Evolutionary conservation across 2,888 invertebrate species (phyloP), one percentile per base, ranked within the genome.

Genomic region (Acleris sparsana): DNA sequence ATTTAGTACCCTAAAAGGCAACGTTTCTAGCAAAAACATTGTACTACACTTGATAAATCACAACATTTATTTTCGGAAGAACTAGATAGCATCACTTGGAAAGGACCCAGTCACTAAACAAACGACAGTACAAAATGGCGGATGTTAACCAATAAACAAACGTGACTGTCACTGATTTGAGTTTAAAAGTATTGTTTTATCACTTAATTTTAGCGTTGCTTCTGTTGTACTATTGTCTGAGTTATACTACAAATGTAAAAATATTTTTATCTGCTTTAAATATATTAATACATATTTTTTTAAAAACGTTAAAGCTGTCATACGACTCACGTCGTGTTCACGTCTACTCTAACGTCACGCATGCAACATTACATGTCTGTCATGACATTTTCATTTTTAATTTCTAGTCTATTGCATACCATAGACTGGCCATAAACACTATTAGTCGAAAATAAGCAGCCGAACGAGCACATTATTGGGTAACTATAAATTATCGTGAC

Each of bases 101-200:
- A 85, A 82, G 83, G 80, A 86, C 76, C 86, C 86, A 90, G 90
- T 89, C 91, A 90, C 89, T 92, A 91, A 90, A 92, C 91, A 92
- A 92, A 91, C 92, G 92, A 92, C 88, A 89, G 89, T 89, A 92
- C 92, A 92, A 92, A 92, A 92, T 92, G 92, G 92, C 92, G 92
- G 92, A 89, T 90, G 88, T 85, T 90, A 91, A 90, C 91, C 91
- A 91, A 92, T 89, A 92, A 92, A 90, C 91, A 92, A 91, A 91
- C 90, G 89, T 87, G 88, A 86, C 85, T 87, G 85, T 89, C 87
- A 88, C 87, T 81, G 85, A 60, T 77, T 85, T 77, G 53, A 80
- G 74, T 80, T 74, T 68, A 71, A 80, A 82, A 55, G 63, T 76
- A 75, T 74, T 75, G 67, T 56, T 69, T 75, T 75, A 73, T 77